Base-by-base conservation (phyloP, 2,797 vertebrate genomes). In the Enoplosus armatus region DNA sequence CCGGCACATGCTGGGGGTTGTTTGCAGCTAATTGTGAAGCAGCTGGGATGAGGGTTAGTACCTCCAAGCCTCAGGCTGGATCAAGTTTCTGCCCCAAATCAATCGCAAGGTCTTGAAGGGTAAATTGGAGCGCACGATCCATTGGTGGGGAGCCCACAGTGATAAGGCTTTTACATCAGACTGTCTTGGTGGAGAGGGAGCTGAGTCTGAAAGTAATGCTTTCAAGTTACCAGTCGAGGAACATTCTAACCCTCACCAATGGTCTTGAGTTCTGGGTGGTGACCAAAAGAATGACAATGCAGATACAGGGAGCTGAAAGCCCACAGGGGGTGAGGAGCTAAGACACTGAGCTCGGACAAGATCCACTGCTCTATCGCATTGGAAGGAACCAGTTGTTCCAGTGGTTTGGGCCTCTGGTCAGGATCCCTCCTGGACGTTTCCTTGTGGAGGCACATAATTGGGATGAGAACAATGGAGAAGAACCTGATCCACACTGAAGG, bases 291-390 rank as follows among this genome's bases (percentile, higher is more conserved):
- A n/a, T 62, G 5, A 43, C 26, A 22, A 0, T 26, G 16, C 33
- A 77, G 35, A 31, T 22, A 72, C 4, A 54, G 45, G 16, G 22
- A 39, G 55, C 29, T 66, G 18, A 72, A 37, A 33, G 39, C 20
- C 8, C 20, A 50, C 18, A n/a, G 41, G 14, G 24, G 1, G 16
- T 5, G 6, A 65, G 29, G 12, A 7, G 39, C 33, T 16, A 6
- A 45, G 18, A 29, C 58, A 47, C 2, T 12, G 8, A 77, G 9
- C 12, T 45, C n/a, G 3, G 11, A 60, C 18, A 35, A 53, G 24
- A 53, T 77, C 31, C 16, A 58, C 16, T 39, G 54, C 47, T 59
- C 20, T 9, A 10, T 15, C 0, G 14, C 47, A 47, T 6, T 48
- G n/a, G 43, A 45, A 54, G 14, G 41, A 47, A 33, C 47, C 18